These are phyloP conservation scores for Notodonta dromedarius DNA, from an alignment of 2,888 invertebrate species.

Conservation along the genomic window DNA sequence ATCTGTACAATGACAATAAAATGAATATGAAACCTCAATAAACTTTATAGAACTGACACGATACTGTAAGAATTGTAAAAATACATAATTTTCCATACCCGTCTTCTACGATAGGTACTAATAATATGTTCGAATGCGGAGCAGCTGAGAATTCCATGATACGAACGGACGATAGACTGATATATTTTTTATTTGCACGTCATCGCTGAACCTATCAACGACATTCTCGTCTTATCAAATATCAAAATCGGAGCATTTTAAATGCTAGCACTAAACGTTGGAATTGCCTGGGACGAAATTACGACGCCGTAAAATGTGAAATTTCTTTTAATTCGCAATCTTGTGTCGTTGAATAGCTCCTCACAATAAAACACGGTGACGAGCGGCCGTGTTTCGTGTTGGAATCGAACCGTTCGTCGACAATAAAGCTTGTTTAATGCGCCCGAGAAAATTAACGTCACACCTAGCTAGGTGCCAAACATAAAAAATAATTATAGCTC, in stretches of 20 bases:
- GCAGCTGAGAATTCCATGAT: neutral
- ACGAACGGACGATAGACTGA: neutral
- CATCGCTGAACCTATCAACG: neutral
- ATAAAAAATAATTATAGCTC: constrained; percentile 56
- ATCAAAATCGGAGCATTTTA: constrained; percentile 54
- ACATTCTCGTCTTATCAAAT: constrained; percentile 43
- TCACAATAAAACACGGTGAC: constrained; percentile 61
- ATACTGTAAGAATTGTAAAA: neutral
- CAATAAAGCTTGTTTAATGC: constrained; percentile 66
- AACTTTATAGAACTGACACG: neutral
- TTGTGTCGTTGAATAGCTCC: constrained; percentile 59
- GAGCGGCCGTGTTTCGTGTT: constrained; percentile 53
- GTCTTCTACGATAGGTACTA: neutral
- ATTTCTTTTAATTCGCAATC: constrained; percentile 69
- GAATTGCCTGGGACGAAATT: constrained; percentile 59
- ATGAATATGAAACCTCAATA: neutral
- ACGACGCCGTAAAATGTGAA: constrained; percentile 64
- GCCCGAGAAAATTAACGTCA: constrained; percentile 64
- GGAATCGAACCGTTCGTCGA: constrained; percentile 54
- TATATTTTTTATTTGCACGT: neutral
- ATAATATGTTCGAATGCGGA: neutral
- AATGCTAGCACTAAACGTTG: constrained; percentile 55
- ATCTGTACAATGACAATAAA: too few relatives aligned
- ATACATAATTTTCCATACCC: neutral
- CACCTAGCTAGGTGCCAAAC: constrained; percentile 54